A percentile compares a stretch with the other conserved stretches of the same genome.
phyloP scores from a whole-genome alignment of 2,113 vertebrate species.

The Deroptyus accipitrinus region DNA sequence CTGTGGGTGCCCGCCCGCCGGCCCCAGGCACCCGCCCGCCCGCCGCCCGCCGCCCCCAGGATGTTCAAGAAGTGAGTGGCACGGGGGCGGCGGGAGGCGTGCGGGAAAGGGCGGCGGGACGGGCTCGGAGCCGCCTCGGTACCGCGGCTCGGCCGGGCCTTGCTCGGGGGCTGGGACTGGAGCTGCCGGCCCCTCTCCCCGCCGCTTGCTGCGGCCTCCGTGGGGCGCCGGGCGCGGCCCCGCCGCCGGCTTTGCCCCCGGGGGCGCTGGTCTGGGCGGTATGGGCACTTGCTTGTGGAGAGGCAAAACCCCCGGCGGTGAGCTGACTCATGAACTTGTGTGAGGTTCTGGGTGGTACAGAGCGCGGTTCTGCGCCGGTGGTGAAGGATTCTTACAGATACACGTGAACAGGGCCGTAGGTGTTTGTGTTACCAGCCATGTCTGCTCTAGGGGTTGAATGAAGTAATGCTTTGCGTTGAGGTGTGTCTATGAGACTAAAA shows the following conservation, averaged over 20 bases:
- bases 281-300: neutral
- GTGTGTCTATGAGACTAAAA: neutral
- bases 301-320: too few relatives aligned
- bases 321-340: neutral
- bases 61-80: slow-evolving; percentile 64
- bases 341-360: neutral
- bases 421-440: neutral
- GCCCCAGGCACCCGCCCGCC: neutral
- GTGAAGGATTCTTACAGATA: fast-evolving
- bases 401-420: fast-evolving
- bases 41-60: neutral
- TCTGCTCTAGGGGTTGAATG: fast-evolving
- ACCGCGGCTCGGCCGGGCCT: neutral
- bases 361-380: fast-evolving
- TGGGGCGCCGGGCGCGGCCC: neutral
- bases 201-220: neutral
- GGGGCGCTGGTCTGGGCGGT: neutral
- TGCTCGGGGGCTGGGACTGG: too few relatives aligned
- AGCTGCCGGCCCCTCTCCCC: too few relatives aligned
- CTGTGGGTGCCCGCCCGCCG: neutral
- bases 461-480: fast-evolving
- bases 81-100: too few relatives aligned
- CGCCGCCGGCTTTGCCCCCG: neutral
- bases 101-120: neutral
- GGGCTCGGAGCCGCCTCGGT: neutral